phyloP scores from a whole-genome alignment of 1,140 invertebrate genomes.

The Caenorhabditis brenneri region DNA sequence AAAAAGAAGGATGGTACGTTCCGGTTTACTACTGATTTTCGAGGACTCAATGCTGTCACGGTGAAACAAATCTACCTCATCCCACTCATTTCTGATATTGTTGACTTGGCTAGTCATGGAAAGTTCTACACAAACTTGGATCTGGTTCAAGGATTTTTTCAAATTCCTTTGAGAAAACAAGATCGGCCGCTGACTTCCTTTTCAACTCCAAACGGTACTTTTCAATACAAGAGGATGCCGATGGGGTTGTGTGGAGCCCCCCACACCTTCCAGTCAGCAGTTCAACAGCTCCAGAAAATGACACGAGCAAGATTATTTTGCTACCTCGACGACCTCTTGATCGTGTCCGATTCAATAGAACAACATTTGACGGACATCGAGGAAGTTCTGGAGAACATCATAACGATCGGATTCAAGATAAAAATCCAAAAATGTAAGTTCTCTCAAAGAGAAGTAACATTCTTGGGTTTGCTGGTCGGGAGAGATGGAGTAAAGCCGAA shows the following conservation, averaged over 20 bases:
- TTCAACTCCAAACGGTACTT: background rate
- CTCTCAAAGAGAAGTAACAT: constrained; percentile 60
- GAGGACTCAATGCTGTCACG: background rate
- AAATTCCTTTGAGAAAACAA: constrained; percentile 1
- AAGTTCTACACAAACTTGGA: constrained; percentile 8
- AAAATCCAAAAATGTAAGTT: background rate
- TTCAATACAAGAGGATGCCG: constrained; percentile 33
- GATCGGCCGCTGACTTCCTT: constrained; percentile 28
- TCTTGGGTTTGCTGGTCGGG: constrained; percentile 71
- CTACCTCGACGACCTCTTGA: constrained; percentile 48
- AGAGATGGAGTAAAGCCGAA: constrained; percentile 69
- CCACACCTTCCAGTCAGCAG: constrained; percentile 11
- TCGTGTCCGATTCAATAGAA: constrained; percentile 45
- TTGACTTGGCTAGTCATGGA: background rate
- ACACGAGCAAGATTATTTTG: background rate
- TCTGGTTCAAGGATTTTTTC: constrained; percentile 21
- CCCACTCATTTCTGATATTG: background rate
- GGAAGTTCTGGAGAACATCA: background rate
- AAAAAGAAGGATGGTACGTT: constrained; percentile 45
- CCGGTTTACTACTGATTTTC: constrained; percentile 55
- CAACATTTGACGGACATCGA: constrained; percentile 40
- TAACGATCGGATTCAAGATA: constrained; percentile 4
- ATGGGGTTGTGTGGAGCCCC: constrained; percentile 45
- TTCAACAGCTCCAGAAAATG: background rate
- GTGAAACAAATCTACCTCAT: constrained; percentile 9